Percentiles rank a stretch among this genome's conserved stretches.
These are phyloP conservation scores for Steinernema carpocapsae DNA, from an alignment of 2,888 invertebrate species.

Conservation along the genomic window DNA sequence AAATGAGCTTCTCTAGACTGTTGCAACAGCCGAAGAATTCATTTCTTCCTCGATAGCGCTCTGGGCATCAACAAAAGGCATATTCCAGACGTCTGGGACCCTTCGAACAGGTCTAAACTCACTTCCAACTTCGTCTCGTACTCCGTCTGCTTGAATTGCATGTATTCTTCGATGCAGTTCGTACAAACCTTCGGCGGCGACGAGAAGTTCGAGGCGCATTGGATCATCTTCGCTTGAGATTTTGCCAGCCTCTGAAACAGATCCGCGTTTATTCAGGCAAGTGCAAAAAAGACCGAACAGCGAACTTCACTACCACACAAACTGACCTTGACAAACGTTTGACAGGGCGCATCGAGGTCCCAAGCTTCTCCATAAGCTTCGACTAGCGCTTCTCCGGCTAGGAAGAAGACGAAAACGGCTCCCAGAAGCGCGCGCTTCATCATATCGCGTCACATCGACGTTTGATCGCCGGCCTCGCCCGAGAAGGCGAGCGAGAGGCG, in stretches of 20 bases:
- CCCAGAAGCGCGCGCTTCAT: neutral
- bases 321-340: slow-evolving; percentile 60
- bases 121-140: slow-evolving; percentile 62
- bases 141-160: slow-evolving; percentile 60
- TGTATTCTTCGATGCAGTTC: slow-evolving; percentile 63
- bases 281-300: neutral
- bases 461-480: too few species aligned
- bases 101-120: slow-evolving; percentile 9
- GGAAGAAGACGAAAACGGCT: neutral
- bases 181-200: slow-evolving; percentile 67
- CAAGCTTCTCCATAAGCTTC: slow-evolving; percentile 45
- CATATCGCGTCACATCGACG: neutral
- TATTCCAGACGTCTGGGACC: too few species aligned
- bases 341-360: slow-evolving; percentile 64
- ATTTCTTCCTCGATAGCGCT: neutral
- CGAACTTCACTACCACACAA: slow-evolving; percentile 9
- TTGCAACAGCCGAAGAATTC: too few species aligned
- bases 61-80: too few species aligned
- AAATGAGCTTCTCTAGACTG: slow-evolving; percentile 34
- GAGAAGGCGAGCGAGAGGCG: neutral
- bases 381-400: neutral
- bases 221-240: slow-evolving; percentile 54
- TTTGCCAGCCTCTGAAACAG: slow-evolving; percentile 50
- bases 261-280: neutral
- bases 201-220: slow-evolving; percentile 63